These are phyloP conservation scores for Alouatta palliata DNA, from an alignment of 2,113 vertebrate species.

Conservation along the genomic window DNA sequence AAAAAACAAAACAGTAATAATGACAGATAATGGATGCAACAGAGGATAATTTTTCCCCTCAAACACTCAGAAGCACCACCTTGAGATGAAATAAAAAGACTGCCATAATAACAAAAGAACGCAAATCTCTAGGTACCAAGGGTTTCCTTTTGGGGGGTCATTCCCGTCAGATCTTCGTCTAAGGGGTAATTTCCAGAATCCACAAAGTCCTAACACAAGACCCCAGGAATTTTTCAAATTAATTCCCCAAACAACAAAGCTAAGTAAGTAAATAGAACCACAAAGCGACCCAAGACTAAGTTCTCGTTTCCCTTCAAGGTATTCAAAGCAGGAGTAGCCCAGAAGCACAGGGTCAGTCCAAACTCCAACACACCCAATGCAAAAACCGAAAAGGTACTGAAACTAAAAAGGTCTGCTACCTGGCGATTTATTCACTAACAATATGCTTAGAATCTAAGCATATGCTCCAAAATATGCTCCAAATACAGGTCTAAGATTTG, in stretches of 20 bases:
- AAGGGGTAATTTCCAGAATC: constrained; percentile 45
- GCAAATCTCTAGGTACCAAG: neutral
- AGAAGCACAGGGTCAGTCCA: neutral
- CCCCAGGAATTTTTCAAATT: neutral
- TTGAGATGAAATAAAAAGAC: neutral
- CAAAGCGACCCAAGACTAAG: neutral
- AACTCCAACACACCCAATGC: neutral
- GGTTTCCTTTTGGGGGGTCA: neutral
- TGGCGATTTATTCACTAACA: neutral
- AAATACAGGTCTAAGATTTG: neutral
- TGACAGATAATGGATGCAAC: constrained; percentile 19
- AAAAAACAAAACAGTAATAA: too few relatives aligned
- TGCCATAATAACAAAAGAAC: constrained; percentile 8
- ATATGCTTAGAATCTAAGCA: neutral
- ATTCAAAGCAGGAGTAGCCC: neutral
- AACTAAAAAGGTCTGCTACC: neutral
- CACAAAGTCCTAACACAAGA: neutral
- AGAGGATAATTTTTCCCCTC: neutral
- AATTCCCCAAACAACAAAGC: constrained; percentile 38
- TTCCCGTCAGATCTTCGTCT: neutral
- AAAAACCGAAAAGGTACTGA: neutral
- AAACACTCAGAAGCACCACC: neutral
- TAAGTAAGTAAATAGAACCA: constrained; percentile 2
- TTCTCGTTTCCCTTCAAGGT: neutral
- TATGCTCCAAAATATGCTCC: too few relatives aligned